phyloP scores from a whole-genome alignment of 1,140 invertebrate genomes.

The Coenobita brevimanus region DNA sequence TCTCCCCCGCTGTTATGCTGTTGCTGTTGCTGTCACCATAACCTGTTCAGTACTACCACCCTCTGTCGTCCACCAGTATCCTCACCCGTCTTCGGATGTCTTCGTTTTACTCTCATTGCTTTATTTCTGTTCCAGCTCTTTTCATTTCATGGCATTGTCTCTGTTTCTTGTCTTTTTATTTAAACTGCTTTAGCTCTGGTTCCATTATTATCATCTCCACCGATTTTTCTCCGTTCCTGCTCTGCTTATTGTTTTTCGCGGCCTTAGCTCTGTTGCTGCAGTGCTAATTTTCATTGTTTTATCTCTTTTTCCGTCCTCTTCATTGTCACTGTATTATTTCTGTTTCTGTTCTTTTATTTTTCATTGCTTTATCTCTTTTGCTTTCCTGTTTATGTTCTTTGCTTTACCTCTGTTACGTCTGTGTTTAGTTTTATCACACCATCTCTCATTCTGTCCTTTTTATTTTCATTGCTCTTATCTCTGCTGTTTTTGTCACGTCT shows the following conservation, averaged over 20 bases:
- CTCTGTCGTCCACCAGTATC: background rate
- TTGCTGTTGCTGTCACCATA: too few relatives aligned
- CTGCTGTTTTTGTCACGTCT: background rate
- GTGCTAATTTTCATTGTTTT: too few relatives aligned
- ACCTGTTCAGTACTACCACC: too few relatives aligned
- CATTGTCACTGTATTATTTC: background rate
- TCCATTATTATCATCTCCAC: background rate
- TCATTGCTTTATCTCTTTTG: background rate
- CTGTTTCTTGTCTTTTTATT: background rate
- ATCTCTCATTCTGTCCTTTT: background rate
- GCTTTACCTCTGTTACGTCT: too few relatives aligned
- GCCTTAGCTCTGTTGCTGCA: too few relatives aligned
- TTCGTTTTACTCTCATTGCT: background rate
- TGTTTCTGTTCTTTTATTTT: background rate
- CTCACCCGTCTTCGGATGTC: background rate
- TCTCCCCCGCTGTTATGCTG: too few relatives aligned
- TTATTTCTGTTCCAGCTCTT: background rate
- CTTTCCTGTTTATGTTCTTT: too few relatives aligned
- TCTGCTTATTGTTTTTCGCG: background rate
- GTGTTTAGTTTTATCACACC: background rate
- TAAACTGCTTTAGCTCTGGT: background rate
- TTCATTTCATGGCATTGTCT: background rate
- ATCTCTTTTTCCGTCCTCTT: conserved; percentile 1
- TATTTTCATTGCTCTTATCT: background rate
- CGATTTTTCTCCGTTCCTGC: background rate